These are phyloP conservation scores for Nyctibius grandis DNA, from an alignment of 2,797 vertebrate genomes.

Conservation along the genomic window DNA sequence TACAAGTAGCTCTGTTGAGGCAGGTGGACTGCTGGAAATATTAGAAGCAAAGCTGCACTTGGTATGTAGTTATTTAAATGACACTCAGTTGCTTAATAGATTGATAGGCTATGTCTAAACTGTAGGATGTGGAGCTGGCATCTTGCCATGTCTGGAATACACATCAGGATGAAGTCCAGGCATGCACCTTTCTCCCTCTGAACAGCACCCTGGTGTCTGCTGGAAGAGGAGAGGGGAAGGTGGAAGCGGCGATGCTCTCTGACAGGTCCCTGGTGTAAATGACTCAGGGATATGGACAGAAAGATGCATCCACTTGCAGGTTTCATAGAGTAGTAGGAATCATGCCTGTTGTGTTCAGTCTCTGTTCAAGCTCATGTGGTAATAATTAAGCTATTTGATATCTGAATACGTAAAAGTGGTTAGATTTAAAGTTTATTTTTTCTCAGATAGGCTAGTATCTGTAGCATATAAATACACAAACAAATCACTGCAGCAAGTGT, in stretches of 20 bases:
- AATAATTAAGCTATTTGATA: not conserved
- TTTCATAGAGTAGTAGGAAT: not conserved
- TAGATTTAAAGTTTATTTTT: not conserved
- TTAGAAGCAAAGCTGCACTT: not conserved
- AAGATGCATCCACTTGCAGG: not conserved
- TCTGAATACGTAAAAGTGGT: not conserved
- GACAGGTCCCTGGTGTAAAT: rapidly evolving
- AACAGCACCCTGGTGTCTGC: not conserved
- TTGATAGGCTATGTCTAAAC: not conserved
- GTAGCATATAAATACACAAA: not conserved
- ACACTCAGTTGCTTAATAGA: not conserved
- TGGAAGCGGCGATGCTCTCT: not conserved
- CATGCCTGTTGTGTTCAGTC: not conserved
- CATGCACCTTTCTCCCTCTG: not conserved
- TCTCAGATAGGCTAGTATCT: not conserved
- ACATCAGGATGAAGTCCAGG: not conserved
- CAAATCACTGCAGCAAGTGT: not conserved
- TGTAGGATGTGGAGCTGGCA: not conserved
- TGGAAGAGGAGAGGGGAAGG: not conserved
- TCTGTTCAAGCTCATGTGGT: not conserved
- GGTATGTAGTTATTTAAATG: not conserved
- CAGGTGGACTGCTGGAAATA: not conserved
- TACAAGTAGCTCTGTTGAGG: not conserved
- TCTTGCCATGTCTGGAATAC: not conserved
- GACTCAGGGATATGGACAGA: not conserved